Percentiles rank a stretch among this genome's conserved stretches.
Evolutionary conservation across 1,140 invertebrate species (phyloP).

Genomic region (Drosophila sp.): DNA sequence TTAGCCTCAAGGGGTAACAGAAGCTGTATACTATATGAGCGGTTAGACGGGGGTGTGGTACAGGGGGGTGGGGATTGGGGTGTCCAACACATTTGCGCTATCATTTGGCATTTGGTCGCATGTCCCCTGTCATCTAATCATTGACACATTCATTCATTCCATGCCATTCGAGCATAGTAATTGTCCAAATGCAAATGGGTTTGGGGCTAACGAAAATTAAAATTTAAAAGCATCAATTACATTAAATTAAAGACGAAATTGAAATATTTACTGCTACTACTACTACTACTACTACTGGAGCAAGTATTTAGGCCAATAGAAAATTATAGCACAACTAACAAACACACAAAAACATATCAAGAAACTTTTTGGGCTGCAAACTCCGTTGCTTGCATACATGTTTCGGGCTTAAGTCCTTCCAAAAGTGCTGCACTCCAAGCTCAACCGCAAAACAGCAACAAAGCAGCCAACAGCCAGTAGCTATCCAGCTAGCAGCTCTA

Average conservation of each 20-base stretch:
- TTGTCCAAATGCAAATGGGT: conserved; percentile 37
- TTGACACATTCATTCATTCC: conserved; percentile 77
- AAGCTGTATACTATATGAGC: neutral
- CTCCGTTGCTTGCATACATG: conserved; percentile 14
- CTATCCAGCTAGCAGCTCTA: neutral
- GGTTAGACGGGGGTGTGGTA: too few species aligned
- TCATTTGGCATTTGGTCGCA: conserved; percentile 51
- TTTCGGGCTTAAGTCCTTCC: conserved; percentile 9
- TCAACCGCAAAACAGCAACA: conserved; percentile 35
- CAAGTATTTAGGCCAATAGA: conserved; percentile 7
- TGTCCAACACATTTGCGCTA: conserved; percentile 68
- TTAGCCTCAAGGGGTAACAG: conserved; percentile 43
- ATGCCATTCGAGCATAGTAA: conserved; percentile 50
- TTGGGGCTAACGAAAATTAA: conserved; percentile 1
- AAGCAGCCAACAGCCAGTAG: neutral
- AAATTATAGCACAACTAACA: conserved; percentile 10
- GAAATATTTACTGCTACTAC: conserved; percentile 18
- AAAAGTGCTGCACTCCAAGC: conserved; percentile 6
- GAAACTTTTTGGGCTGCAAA: neutral
- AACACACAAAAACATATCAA: conserved; percentile 1
- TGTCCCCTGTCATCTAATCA: conserved; percentile 61
- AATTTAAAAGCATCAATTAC: conserved; percentile 27
- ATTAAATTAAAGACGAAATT: conserved; percentile 17
- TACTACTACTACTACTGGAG: neutral
- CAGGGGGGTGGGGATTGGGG: conserved; percentile 24